Evolutionary conservation across 2,888 invertebrate species (phyloP), one percentile per base, ranked within the genome.

Genomic region (Tetragnatha montana): DNA sequence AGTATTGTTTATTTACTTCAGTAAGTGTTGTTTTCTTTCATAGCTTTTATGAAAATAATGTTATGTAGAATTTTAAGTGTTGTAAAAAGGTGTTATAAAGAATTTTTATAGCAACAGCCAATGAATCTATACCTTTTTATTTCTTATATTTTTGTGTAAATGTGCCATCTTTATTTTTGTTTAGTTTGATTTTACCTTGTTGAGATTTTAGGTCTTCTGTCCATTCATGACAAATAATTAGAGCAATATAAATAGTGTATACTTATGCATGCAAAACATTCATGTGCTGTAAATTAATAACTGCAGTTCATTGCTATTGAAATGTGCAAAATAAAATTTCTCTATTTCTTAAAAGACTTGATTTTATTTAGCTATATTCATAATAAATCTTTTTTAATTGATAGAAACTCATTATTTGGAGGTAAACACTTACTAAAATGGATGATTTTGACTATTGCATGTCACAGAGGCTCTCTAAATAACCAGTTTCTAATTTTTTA

Each of bases 271-370:
- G 22, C 78, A 78, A 47, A 22, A 78, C 12, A 35, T 78, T 60
- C 60, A 78, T 60, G 60, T 82, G 22, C 60, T 76, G 76, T 50
- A 73, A 82, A 51, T 17, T 82, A 17, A 73, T 71, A 73, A 73
- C 22, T 78, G 73, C 21, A 17, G 35, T 82, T 82, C 22, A 50
- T 82, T 82, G 35, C 50, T 19, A 60, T 74, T 82, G 19, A 74
- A 82, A 21, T 74, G 35, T 74, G 60, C 73, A 14, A 82, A 82
- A 82, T 81, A 81, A 81, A 81, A 19, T 81, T 49, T 70, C 70
- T 70, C 71, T 81, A 81, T 81, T 81, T 81, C 35, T 71, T 81
- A 81, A 70, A 35, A 70, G 14, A 10, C 4, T 17, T 60, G 60
- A 17, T 60, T 60, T 60, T 60, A 60, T 60, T 60, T 17, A 60